Percentiles rank a stretch among this genome's conserved stretches.
phyloP scores from a whole-genome alignment of 2,113 vertebrate genomes.

The Diglossa brunneiventris region DNA sequence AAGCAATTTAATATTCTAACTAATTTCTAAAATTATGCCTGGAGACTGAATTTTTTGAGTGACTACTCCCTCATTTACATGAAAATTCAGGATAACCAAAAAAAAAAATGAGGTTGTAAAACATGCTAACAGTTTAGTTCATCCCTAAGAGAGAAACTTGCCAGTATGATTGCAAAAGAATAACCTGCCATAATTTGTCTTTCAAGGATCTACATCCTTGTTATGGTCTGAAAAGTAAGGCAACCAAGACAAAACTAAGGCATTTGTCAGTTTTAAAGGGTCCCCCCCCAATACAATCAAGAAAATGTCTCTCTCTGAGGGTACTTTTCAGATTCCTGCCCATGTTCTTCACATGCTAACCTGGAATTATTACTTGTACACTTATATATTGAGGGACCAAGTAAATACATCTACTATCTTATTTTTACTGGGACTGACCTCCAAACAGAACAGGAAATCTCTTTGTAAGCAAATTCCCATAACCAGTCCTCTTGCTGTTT shows the following conservation, averaged over 20 bases:
- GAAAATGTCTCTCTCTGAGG: neutral
- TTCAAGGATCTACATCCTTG: neutral
- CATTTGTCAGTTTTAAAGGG: neutral
- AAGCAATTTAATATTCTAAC: neutral
- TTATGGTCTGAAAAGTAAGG: neutral
- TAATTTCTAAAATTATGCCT: neutral
- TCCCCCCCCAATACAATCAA: accelerated
- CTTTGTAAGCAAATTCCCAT: conserved; percentile 73
- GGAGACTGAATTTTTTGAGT: neutral
- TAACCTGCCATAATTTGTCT: neutral
- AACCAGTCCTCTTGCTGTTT: conserved; percentile 71
- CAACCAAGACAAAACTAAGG: neutral
- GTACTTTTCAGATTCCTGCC: neutral
- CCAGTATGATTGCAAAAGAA: neutral
- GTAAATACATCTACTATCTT: conserved; percentile 10
- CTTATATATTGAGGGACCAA: neutral
- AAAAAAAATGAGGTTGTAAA: neutral
- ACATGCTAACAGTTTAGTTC: neutral
- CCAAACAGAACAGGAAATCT: conserved; percentile 74
- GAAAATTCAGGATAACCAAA: neutral
- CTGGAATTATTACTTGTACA: neutral
- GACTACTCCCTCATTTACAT: neutral
- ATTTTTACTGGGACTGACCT: conserved; percentile 57
- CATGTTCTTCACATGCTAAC: neutral
- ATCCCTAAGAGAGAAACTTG: neutral